Percentiles rank a stretch among this genome's conserved stretches.
Conservation (phyloP, 1,140 invertebrate genomes). For the Eupeodes corollae region DNA sequence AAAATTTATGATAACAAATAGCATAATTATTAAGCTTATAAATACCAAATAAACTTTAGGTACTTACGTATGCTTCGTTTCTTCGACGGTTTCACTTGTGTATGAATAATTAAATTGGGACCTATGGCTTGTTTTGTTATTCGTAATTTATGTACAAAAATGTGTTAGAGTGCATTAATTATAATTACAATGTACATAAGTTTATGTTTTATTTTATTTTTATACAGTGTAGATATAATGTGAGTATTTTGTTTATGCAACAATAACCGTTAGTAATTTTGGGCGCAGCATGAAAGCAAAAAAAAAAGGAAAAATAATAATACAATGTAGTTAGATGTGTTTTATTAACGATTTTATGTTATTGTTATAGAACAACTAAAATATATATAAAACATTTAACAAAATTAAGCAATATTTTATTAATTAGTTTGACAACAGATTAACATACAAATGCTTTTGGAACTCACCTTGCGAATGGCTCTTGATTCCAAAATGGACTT, state of each 20-base stretch:
- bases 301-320: conserved; percentile 7
- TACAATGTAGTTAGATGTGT: not conserved
- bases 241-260: not conserved
- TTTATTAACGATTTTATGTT: not conserved
- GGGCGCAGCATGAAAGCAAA: conserved; percentile 13
- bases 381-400: too few relatives aligned
- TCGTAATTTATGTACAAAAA: not conserved
- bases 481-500: conserved; percentile 32
- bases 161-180: not conserved
- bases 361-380: too few relatives aligned
- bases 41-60: too few relatives aligned
- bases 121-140: not conserved
- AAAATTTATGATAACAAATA: too few relatives aligned
- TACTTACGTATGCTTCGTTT: conserved; percentile 2
- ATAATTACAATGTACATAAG: conserved; percentile 1
- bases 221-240: not conserved
- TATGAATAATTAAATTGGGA: conserved; percentile 5
- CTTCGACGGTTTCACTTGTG: conserved; percentile 5
- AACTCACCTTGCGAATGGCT: conserved; percentile 33
- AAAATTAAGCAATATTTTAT: not conserved
- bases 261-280: not conserved
- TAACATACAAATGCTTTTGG: not conserved
- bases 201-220: not conserved
- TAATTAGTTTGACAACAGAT: not conserved
- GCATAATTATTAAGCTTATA: too few relatives aligned